Evolutionary conservation across 2,797 vertebrate species (phyloP).

Genomic region (Limnodromus scolopaceus): DNA sequence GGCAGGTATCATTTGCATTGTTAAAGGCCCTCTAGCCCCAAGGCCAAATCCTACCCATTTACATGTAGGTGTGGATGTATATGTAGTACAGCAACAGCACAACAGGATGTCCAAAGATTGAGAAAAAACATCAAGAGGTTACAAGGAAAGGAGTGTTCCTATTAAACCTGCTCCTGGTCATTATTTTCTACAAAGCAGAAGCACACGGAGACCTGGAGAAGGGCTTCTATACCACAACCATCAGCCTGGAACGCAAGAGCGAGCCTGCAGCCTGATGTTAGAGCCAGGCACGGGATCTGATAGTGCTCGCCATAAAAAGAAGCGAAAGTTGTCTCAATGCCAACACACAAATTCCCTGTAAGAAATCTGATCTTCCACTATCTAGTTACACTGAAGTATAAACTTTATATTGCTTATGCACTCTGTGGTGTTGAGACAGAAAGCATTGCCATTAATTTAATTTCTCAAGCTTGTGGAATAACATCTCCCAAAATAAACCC

Average conservation of each 20-base stretch:
- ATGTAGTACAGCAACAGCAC: not conserved
- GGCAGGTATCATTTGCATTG: not conserved
- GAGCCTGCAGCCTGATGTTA: not conserved
- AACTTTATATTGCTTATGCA: not conserved
- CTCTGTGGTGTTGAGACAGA: not conserved
- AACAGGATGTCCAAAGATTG: not conserved
- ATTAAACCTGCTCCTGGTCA: not conserved
- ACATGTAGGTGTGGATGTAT: fast-evolving
- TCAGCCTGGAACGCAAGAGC: too few species aligned
- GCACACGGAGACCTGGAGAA: not conserved
- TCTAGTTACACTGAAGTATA: not conserved
- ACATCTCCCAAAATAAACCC: not conserved
- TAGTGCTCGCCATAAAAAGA: not conserved
- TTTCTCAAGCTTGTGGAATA: not conserved
- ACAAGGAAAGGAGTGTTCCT: not conserved
- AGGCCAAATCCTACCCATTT: not conserved
- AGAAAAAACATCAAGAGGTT: not conserved
- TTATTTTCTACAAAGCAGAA: not conserved
- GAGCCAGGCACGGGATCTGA: not conserved
- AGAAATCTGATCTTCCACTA: not conserved
- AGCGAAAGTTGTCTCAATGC: not conserved
- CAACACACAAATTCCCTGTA: not conserved
- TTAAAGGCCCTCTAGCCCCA: not conserved
- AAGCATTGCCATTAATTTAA: not conserved
- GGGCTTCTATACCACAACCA: not conserved